Conservation (phyloP, 2,888 invertebrate genomes). For the Lasioglossum lativentre region DNA sequence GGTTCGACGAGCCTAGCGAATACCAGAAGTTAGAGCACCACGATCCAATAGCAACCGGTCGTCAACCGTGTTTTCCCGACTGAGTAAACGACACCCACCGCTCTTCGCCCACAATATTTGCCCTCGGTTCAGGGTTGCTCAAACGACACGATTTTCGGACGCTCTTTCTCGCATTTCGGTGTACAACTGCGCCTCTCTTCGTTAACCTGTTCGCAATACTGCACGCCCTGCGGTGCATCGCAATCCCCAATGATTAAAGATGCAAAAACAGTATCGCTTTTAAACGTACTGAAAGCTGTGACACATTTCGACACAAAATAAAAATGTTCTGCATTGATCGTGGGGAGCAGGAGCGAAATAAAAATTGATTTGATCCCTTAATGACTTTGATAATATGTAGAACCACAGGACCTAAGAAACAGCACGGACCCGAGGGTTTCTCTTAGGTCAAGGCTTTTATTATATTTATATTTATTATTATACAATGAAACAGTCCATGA, state of each 20-base stretch:
- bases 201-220: background rate
- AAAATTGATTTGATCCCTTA: too few relatives aligned
- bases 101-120: constrained; percentile 2
- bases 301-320: background rate
- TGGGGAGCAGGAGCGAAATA: too few relatives aligned
- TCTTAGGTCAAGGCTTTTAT: too few relatives aligned
- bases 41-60: background rate
- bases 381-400: too few relatives aligned
- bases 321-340: too few relatives aligned
- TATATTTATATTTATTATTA: too few relatives aligned
- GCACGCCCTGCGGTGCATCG: background rate
- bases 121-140: background rate
- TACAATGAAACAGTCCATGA: too few relatives aligned
- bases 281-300: background rate
- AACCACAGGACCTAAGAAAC: too few relatives aligned
- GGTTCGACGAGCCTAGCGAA: constrained; percentile 61
- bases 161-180: background rate
- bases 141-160: background rate
- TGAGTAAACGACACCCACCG: constrained; percentile 3
- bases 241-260: background rate
- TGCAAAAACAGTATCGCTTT: background rate
- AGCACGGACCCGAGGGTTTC: too few relatives aligned
- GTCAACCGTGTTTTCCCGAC: constrained; percentile 4
- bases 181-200: background rate
- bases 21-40: constrained; percentile 26